Evolutionary conservation across 2,113 vertebrate genomes (phyloP).

Genomic region (Solea solea): DNA sequence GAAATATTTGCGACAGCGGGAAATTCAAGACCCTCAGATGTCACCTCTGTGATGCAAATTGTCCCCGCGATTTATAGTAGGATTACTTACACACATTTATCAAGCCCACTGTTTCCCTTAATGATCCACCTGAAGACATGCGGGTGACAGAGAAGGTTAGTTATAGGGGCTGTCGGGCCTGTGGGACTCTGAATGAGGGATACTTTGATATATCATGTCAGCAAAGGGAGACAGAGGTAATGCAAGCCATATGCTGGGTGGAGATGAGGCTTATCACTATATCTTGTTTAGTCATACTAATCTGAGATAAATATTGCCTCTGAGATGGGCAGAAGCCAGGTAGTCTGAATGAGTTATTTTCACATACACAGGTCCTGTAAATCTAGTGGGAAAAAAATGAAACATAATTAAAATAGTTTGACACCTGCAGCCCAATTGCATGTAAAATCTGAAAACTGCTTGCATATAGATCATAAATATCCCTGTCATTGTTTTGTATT

Average conservation of each 20-base stretch:
- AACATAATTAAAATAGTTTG: not conserved
- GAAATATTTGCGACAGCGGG: constrained; percentile 20
- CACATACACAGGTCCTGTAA: not conserved
- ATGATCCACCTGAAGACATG: constrained; percentile 56
- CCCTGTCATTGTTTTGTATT: constrained; percentile 17
- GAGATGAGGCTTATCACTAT: constrained; percentile 57
- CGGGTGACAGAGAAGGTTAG: constrained; percentile 61
- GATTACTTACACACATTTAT: constrained; percentile 55
- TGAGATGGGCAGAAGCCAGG: constrained; percentile 22
- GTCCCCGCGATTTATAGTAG: constrained; percentile 44
- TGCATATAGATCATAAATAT: constrained; percentile 16
- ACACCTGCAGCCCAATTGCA: not conserved
- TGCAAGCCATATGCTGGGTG: constrained; percentile 68
- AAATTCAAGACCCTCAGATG: constrained; percentile 38
- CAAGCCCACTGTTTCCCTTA: constrained; percentile 46
- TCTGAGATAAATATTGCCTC: constrained; percentile 33
- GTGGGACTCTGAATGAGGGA: constrained; percentile 43
- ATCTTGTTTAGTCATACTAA: constrained; percentile 55
- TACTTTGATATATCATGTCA: constrained; percentile 54
- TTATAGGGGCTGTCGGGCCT: constrained; percentile 43
- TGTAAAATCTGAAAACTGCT: constrained; percentile 7
- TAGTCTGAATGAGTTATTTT: constrained; percentile 7
- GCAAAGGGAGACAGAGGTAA: constrained; percentile 60
- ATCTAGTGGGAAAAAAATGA: not conserved
- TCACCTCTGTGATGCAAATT: constrained; percentile 42